Conservation (phyloP, 2,113 vertebrate genomes). For the Limanda limanda region DNA sequence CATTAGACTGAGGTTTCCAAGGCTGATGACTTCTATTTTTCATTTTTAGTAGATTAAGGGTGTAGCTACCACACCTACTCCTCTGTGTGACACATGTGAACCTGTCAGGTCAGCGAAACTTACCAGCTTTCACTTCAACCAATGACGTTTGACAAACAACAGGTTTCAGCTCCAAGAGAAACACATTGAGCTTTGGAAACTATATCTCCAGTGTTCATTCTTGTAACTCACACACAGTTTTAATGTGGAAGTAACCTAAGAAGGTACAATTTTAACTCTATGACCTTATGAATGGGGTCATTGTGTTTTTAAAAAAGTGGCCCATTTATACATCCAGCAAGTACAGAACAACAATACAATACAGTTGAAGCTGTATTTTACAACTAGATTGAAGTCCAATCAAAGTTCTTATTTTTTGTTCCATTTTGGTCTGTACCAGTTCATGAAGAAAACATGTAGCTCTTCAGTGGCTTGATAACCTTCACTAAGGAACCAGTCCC, state of each 20-base stretch:
- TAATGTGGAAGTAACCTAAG: too few relatives aligned
- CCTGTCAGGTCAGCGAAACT: not conserved
- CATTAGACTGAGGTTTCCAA: conserved; percentile 19
- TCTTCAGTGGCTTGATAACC: too few relatives aligned
- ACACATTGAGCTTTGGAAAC: too few relatives aligned
- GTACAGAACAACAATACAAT: not conserved
- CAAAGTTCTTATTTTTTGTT: not conserved
- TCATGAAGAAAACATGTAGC: too few relatives aligned
- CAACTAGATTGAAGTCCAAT: not conserved
- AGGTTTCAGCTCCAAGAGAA: too few relatives aligned
- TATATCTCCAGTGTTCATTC: too few relatives aligned
- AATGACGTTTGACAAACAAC: too few relatives aligned
- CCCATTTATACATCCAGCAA: not conserved
- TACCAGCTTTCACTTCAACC: not conserved
- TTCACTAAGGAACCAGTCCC: too few relatives aligned
- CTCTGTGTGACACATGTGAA: not conserved
- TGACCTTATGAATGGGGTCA: too few relatives aligned
- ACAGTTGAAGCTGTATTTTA: not conserved
- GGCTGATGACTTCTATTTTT: conserved; percentile 20
- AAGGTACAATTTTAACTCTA: too few relatives aligned
- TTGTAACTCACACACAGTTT: too few relatives aligned
- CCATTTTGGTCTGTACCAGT: not conserved
- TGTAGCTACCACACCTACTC: not conserved
- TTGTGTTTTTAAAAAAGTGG: not conserved
- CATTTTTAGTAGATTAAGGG: not conserved